Percentiles rank a stretch among this genome's conserved stretches.
Evolutionary conservation across 64 coral and sea anemone genomes (phyloP).

Genomic region (Catalaphyllia jardinei): DNA sequence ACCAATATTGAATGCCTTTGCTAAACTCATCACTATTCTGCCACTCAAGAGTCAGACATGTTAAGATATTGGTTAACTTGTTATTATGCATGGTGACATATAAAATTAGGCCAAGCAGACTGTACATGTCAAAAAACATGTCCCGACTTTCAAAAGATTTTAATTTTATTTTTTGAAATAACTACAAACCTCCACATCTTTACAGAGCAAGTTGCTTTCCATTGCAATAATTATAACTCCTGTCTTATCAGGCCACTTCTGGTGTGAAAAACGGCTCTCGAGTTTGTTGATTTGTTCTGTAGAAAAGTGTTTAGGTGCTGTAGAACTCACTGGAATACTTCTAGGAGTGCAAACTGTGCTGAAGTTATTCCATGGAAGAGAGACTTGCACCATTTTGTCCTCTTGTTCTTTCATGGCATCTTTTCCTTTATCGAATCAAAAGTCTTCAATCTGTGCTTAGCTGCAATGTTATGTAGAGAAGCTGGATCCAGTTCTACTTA

Average conservation of each 20-base stretch:
- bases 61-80: not conserved
- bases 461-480: constrained; percentile 8
- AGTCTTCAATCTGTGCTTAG: constrained; percentile 17
- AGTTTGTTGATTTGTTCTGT: constrained; percentile 75
- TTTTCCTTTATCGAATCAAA: constrained; percentile 8
- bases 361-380: constrained; percentile 35
- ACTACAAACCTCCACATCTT: constrained; percentile 61
- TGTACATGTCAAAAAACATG: not conserved
- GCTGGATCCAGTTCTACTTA: not conserved
- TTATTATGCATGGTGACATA: not conserved
- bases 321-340: constrained; percentile 30
- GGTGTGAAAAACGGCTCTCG: constrained; percentile 63
- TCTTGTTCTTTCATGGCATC: constrained; percentile 55
- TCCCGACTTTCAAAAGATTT: not conserved
- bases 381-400: constrained; percentile 48
- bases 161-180: not conserved
- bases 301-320: constrained; percentile 65
- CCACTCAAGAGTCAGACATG: not conserved
- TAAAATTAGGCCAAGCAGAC: not conserved
- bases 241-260: constrained; percentile 78
- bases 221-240: constrained; percentile 65
- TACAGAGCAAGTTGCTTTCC: constrained; percentile 66
- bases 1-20: not conserved
- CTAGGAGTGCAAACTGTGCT: constrained; percentile 1
- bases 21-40: not conserved